Percentiles rank a stretch among this genome's conserved stretches.
Evolutionary conservation across 2,888 invertebrate species (phyloP).

Genomic region (Mythimna lalbum): DNA sequence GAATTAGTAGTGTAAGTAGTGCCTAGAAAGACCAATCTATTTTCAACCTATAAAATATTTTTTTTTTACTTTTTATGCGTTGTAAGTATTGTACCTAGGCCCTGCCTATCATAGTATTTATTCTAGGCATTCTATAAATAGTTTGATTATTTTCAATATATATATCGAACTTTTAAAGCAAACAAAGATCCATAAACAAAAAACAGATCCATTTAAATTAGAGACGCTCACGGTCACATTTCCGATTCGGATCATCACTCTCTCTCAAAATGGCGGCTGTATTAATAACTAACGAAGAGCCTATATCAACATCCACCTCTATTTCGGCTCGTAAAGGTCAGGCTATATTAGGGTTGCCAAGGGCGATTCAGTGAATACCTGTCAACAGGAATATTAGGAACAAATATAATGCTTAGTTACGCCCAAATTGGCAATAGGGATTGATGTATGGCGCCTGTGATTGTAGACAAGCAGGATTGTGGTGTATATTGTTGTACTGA

Average conservation of each 20-base stretch:
- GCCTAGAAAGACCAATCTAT: too few species aligned
- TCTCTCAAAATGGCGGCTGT: constrained; percentile 34
- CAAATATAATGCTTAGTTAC: constrained; percentile 7
- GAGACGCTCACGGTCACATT: constrained; percentile 5
- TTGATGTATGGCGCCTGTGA: too few species aligned
- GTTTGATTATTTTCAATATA: neutral
- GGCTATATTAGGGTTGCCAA: constrained; percentile 31
- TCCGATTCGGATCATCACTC: constrained; percentile 20
- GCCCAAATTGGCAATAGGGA: neutral
- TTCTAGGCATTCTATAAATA: neutral
- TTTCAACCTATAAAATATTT: too few species aligned
- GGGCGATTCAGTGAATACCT: constrained; percentile 18
- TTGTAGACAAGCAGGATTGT: too few species aligned
- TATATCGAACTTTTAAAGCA: neutral
- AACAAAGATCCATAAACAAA: neutral
- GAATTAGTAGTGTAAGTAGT: too few species aligned
- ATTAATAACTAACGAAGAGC: constrained; percentile 36
- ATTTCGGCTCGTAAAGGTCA: constrained; percentile 49
- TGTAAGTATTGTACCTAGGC: too few species aligned
- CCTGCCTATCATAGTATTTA: too few species aligned
- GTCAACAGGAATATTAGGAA: constrained; percentile 13
- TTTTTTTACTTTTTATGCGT: too few species aligned
- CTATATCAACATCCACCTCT: constrained; percentile 15
- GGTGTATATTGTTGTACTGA: too few species aligned
- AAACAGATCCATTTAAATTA: constrained; percentile 24